phyloP scores from a whole-genome alignment of 1,140 invertebrate genomes.

The Cydia strobilella region DNA sequence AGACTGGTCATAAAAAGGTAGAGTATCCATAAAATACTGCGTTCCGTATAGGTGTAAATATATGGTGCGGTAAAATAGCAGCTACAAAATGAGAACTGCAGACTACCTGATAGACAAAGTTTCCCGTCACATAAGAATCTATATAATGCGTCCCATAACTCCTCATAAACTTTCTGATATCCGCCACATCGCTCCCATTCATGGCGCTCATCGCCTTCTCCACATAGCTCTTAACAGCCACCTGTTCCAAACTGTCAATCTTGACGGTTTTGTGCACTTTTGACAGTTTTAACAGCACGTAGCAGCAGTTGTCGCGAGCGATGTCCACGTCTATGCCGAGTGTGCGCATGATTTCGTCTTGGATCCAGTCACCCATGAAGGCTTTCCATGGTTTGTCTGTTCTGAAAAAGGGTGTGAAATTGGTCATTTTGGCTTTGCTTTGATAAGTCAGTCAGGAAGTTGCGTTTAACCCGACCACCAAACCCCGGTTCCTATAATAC shows the following conservation, averaged over 20 bases:
- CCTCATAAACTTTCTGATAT: conserved; percentile 85
- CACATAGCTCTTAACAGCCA: conserved; percentile 82
- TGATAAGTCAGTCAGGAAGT: too few species aligned
- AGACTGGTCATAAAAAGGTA: too few species aligned
- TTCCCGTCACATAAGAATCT: conserved; percentile 86
- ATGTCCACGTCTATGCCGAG: conserved; percentile 86
- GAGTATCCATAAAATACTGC: too few species aligned
- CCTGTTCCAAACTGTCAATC: conserved; percentile 76
- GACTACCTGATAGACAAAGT: conserved; percentile 90
- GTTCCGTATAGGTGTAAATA: too few species aligned
- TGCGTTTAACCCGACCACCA: too few species aligned
- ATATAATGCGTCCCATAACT: conserved; percentile 90
- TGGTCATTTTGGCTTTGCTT: too few species aligned
- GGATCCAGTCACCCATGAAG: conserved; percentile 87
- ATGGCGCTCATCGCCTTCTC: conserved; percentile 82
- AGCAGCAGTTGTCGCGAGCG: conserved; percentile 84
- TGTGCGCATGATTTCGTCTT: conserved; percentile 82
- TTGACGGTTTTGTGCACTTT: conserved; percentile 82
- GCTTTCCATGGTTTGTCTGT: conserved; percentile 88
- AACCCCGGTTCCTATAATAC: too few species aligned
- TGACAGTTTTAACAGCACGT: conserved; percentile 85
- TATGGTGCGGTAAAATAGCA: too few species aligned
- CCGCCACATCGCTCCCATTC: conserved; percentile 82
- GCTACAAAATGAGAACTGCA: too few species aligned
- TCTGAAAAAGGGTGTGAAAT: conserved; percentile 50